Conservation (phyloP, 2,113 vertebrate genomes). For the Vanacampus margaritifer region DNA sequence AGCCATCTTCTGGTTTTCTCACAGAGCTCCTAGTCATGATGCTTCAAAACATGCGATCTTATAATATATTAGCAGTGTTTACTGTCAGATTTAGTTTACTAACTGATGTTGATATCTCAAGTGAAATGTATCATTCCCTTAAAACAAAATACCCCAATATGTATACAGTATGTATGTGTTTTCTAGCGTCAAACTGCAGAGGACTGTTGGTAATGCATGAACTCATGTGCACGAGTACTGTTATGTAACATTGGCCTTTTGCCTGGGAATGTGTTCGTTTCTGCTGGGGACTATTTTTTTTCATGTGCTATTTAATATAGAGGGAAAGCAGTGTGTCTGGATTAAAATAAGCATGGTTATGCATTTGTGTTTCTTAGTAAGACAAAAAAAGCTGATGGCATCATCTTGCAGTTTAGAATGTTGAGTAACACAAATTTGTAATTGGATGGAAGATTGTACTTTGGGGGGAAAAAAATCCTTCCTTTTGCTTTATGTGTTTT, state of each 20-base stretch:
- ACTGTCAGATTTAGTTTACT: conserved; percentile 7
- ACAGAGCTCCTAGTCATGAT: background rate
- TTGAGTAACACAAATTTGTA: no score
- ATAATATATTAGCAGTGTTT: conserved; percentile 40
- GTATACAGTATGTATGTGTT: conserved; percentile 8
- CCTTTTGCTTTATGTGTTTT: background rate
- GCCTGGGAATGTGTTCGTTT: conserved; percentile 26
- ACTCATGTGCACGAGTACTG: conserved; percentile 24
- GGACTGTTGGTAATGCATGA: conserved; percentile 16
- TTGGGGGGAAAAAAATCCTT: no score
- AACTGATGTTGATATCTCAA: conserved; percentile 12
- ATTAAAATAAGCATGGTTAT: background rate
- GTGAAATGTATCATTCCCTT: conserved; percentile 22
- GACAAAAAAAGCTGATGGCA: no score
- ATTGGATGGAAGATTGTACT: no score
- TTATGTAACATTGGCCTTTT: conserved; percentile 45
- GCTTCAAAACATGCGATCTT: conserved; percentile 23
- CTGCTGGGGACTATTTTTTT: conserved; percentile 15
- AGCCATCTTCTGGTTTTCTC: background rate
- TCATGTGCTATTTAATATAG: background rate
- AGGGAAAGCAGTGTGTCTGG: background rate
- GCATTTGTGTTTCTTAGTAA: no score
- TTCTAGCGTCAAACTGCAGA: conserved; percentile 7
- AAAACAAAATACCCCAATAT: conserved; percentile 30
- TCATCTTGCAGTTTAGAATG: no score